Evolutionary conservation across 2,888 invertebrate genomes (phyloP), one percentile per base, ranked within the genome.

Genomic region (Pollenia amentaria): DNA sequence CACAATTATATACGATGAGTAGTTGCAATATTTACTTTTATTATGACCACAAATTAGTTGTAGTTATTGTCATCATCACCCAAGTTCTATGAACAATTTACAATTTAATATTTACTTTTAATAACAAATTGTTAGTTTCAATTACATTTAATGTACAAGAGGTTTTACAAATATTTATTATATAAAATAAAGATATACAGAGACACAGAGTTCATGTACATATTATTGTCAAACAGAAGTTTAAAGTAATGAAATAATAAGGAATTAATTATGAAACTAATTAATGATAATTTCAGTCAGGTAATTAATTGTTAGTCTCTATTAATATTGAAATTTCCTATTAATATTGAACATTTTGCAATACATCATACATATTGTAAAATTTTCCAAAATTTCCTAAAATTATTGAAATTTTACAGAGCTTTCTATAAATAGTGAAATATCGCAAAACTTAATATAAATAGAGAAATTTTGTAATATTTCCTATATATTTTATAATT

Each of bases 21-120:
- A 78, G 65, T 44, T 89, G 89, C 89, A 91, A 90, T 90, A 91
- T 91, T 91, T 91, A 92, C 90, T 92, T 91, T 91, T 91, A 91
- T 91, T 91, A 91, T 91, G 90, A 90, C 92, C 91, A 90, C 91
- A 92, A 92, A 92, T 92, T 91, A 92, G 92, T 91, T 92, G 92
- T 91, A 81, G 65, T 76, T 83, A 80, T 77, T 87, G 83, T 80
- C 77, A 69, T 78, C 46, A 78, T 77, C 60, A 69, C 14, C 65
- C 44, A 44, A 72, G n/a, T 69, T 81, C 38, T 62, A 62, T 48
- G 7, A 55, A 57, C 11, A 65, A 51, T 75, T 46, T 64, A 57
- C 11, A 65, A 51, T 75, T 46, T 46, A 14, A 72, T 72, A 65
- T 79, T 64, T 79, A 69, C 70, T 79, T 57, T 57, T 64, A 62